Conservation (phyloP, 1,140 invertebrate species). For the Polyergus mexicanus region DNA sequence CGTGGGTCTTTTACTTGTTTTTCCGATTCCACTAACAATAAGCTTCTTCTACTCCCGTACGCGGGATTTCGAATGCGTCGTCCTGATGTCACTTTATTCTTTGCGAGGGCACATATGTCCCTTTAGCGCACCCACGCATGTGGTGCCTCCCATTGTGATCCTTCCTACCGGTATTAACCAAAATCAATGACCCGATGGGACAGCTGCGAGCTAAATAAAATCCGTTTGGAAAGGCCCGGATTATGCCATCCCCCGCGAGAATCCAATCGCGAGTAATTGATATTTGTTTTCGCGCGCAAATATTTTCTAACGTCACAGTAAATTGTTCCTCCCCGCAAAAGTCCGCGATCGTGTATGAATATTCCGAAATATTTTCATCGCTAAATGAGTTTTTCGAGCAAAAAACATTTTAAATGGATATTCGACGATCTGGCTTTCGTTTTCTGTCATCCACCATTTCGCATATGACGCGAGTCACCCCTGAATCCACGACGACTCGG, state of each 20-base stretch:
- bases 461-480: slow-evolving; percentile 65
- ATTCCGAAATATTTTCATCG: slow-evolving; percentile 12
- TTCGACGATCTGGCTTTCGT: slow-evolving; percentile 36
- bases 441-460: slow-evolving; percentile 46
- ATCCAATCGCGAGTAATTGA: slow-evolving; percentile 55
- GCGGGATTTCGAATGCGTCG: slow-evolving; percentile 41
- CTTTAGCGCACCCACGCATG: slow-evolving; percentile 39
- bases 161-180: slow-evolving; percentile 62
- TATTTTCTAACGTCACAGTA: slow-evolving; percentile 21
- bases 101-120: slow-evolving; percentile 44
- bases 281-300: slow-evolving; percentile 48
- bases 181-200: slow-evolving; percentile 67
- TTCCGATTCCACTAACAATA: not conserved
- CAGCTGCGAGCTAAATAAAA: slow-evolving; percentile 72
- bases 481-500: slow-evolving; percentile 58
- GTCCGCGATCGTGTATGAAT: not conserved
- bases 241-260: slow-evolving; percentile 34
- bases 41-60: slow-evolving; percentile 1
- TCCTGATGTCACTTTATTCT: slow-evolving; percentile 62
- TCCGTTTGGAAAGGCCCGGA: slow-evolving; percentile 22
- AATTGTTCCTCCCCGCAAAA: slow-evolving; percentile 1
- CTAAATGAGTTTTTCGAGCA: not conserved
- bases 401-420: slow-evolving; percentile 41
- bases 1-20: not conserved
- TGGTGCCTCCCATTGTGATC: slow-evolving; percentile 63